Conservation (phyloP, 1,140 invertebrate genomes). For the Platorchestia sp. region DNA sequence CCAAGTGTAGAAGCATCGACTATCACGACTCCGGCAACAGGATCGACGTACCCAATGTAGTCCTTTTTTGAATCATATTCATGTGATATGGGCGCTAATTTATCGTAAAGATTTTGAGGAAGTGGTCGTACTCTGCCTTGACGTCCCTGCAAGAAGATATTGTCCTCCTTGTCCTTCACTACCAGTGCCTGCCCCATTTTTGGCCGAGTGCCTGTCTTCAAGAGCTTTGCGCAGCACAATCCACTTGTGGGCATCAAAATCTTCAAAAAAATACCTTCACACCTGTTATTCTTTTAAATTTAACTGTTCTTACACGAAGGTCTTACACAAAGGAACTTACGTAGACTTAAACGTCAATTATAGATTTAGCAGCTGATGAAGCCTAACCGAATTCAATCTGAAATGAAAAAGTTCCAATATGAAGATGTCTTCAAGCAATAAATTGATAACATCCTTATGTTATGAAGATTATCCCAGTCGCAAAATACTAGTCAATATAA, state of each 20-base stretch:
- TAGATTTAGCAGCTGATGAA: neutral
- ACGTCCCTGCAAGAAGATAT: neutral
- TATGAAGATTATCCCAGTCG: too few relatives aligned
- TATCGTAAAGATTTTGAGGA: neutral
- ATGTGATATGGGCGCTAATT: neutral
- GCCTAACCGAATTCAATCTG: neutral
- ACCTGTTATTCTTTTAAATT: neutral
- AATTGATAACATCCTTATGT: neutral
- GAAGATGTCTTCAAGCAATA: neutral
- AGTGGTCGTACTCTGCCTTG: neutral
- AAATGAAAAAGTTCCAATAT: neutral
- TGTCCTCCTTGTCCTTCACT: neutral
- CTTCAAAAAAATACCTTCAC: neutral
- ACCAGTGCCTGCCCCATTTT: slow-evolving; percentile 33
- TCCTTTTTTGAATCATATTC: neutral
- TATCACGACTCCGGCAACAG: neutral
- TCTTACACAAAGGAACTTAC: neutral
- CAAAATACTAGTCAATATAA: too few relatives aligned
- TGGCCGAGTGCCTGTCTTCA: neutral
- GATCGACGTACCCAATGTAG: slow-evolving; percentile 22
- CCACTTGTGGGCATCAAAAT: neutral
- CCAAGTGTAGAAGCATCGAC: neutral
- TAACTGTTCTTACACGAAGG: neutral
- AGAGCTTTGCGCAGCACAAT: neutral
- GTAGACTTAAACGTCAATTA: neutral